Evolutionary conservation across 2,113 vertebrate species (phyloP).

Genomic region (Riparia riparia): DNA sequence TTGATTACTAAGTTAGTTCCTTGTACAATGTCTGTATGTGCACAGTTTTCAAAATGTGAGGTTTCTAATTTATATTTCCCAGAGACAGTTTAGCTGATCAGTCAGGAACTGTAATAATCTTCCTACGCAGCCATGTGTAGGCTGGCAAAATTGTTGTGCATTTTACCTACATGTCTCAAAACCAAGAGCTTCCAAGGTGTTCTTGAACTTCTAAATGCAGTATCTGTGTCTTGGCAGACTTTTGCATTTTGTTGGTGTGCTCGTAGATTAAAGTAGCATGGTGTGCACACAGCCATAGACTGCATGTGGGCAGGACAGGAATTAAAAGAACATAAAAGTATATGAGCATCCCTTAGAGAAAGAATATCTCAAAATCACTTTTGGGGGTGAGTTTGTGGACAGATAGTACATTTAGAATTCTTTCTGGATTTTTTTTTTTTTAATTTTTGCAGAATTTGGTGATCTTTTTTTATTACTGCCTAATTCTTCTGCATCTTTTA

Average conservation of each 20-base stretch:
- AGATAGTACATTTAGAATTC: not conserved
- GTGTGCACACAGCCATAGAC: not conserved
- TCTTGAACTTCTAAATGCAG: not conserved
- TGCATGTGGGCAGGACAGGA: not conserved
- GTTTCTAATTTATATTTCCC: constrained; percentile 25
- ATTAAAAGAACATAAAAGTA: not conserved
- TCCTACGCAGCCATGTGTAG: constrained; percentile 22
- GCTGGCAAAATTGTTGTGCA: constrained; percentile 40
- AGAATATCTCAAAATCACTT: not conserved
- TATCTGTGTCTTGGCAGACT: not conserved
- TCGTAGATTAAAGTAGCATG: not conserved
- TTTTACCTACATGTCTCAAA: constrained; percentile 33
- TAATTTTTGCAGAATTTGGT: not conserved
- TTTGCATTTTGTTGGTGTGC: not conserved
- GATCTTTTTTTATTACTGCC: not conserved
- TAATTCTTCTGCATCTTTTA: not conserved
- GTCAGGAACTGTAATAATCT: constrained; percentile 29
- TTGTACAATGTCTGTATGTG: not conserved
- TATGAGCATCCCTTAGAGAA: not conserved
- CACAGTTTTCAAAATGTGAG: not conserved
- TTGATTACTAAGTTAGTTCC: not conserved
- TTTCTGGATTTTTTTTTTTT: not conserved
- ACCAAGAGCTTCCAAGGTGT: not conserved
- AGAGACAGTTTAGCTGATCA: constrained; percentile 31
- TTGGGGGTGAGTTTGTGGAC: not conserved